phyloP scores from a whole-genome alignment of 2,797 vertebrate species.

The Fistularia tabacaria region DNA sequence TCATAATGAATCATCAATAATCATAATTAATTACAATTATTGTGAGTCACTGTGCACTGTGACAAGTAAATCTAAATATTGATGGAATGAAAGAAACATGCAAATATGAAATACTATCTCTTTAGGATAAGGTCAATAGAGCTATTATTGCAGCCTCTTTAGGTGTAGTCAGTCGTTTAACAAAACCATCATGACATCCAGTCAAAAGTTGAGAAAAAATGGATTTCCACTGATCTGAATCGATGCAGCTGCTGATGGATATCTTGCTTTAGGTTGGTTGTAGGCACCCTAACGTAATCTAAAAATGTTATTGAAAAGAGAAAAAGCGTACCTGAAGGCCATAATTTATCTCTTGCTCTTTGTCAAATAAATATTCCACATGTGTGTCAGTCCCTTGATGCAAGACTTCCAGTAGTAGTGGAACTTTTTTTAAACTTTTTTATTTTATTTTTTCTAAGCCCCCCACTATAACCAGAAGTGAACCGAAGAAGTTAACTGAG shows the following conservation, averaged over 20 bases:
- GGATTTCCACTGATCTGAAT: background rate
- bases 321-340: conserved; percentile 4
- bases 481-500: conserved; percentile 26
- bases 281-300: conserved; percentile 8
- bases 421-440: too few relatives aligned
- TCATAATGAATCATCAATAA: too few relatives aligned
- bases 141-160: too few relatives aligned
- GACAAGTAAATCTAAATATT: too few relatives aligned
- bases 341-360: conserved; percentile 16
- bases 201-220: background rate
- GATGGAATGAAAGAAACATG: too few relatives aligned
- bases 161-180: too few relatives aligned
- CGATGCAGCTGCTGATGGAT: conserved; percentile 20
- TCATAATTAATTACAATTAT: too few relatives aligned
- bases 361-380: conserved; percentile 34
- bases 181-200: too few relatives aligned
- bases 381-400: conserved; percentile 15
- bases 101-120: too few relatives aligned
- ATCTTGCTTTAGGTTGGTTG: conserved; percentile 19
- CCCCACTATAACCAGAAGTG: conserved; percentile 26
- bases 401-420: conserved; percentile 7
- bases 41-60: too few relatives aligned
- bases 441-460: conserved; percentile 3
- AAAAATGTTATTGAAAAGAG: conserved; percentile 9
- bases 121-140: too few relatives aligned